Conservation (phyloP, 2,797 vertebrate genomes). For the Coregonus ussuriensis region DNA sequence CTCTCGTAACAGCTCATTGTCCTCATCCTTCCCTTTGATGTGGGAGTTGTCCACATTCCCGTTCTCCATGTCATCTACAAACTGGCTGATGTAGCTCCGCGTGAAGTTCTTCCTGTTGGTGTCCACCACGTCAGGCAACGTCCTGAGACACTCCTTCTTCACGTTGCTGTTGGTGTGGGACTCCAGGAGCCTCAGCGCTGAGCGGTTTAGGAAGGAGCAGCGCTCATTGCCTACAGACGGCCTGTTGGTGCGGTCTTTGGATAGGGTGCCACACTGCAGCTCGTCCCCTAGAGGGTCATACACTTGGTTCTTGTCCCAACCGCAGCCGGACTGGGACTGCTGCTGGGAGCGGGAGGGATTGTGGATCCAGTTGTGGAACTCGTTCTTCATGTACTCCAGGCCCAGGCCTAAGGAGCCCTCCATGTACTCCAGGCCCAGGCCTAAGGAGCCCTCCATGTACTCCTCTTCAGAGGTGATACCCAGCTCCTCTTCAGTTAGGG, state of each 20-base stretch:
- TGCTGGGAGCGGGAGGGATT: constrained; percentile 59
- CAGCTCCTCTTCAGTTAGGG: too few relatives aligned
- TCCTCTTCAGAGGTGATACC: constrained; percentile 81
- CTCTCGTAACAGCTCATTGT: constrained; percentile 70
- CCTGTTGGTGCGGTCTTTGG: constrained; percentile 54
- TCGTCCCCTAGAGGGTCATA: constrained; percentile 82
- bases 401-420: constrained; percentile 86
- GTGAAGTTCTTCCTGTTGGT: constrained; percentile 66
- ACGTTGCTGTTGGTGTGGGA: constrained; percentile 59
- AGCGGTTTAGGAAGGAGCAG: constrained; percentile 69
- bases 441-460: constrained; percentile 82
- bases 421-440: constrained; percentile 84
- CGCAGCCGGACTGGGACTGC: constrained; percentile 53
- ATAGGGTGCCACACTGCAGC: constrained; percentile 76
- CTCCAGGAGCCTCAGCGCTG: constrained; percentile 72
- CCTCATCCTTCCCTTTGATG: constrained; percentile 71
- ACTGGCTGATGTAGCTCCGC: constrained; percentile 74
- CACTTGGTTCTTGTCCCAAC: constrained; percentile 75
- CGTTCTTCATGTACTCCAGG: constrained; percentile 91
- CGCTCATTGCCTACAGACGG: constrained; percentile 58
- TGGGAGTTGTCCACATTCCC: constrained; percentile 85
- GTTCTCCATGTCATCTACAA: constrained; percentile 93
- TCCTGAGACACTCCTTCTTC: constrained; percentile 60
- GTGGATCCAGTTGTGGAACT: constrained; percentile 90
- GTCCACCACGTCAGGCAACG: constrained; percentile 61